A percentile compares a stretch with the other conserved stretches of the same genome.
phyloP scores from a whole-genome alignment of 2,888 invertebrate genomes.

The Cephus runcator region DNA sequence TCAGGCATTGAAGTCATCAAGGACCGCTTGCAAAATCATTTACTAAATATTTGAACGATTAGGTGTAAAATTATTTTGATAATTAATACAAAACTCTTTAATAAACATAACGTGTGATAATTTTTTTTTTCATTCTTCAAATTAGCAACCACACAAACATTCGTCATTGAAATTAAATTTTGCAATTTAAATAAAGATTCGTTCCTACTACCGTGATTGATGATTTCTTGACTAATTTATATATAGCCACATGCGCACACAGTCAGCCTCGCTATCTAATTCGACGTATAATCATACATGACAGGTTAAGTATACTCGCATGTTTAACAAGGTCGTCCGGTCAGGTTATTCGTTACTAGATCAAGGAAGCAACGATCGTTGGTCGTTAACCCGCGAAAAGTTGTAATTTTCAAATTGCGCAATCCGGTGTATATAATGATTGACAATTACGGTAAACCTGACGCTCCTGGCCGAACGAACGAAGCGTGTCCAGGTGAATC shows the following conservation, averaged over 20 bases:
- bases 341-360: background rate
- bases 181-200: background rate
- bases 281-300: background rate
- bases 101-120: background rate
- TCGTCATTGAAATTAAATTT: background rate
- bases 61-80: background rate
- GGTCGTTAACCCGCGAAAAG: slow-evolving; percentile 36
- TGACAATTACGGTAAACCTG: slow-evolving; percentile 46
- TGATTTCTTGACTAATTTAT: background rate
- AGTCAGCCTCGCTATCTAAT: background rate
- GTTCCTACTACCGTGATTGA: background rate
- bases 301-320: background rate
- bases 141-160: background rate
- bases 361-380: background rate
- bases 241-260: background rate
- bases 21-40: background rate
- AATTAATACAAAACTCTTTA: background rate
- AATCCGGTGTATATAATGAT: slow-evolving; percentile 44
- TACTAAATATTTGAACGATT: background rate
- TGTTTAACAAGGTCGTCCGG: background rate
- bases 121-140: background rate
- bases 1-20: background rate
- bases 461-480: background rate
- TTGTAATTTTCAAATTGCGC: slow-evolving; percentile 41
- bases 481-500: background rate